Evolutionary conservation across 2,113 vertebrate genomes (phyloP).

Genomic region (Tapirus terrestris): DNA sequence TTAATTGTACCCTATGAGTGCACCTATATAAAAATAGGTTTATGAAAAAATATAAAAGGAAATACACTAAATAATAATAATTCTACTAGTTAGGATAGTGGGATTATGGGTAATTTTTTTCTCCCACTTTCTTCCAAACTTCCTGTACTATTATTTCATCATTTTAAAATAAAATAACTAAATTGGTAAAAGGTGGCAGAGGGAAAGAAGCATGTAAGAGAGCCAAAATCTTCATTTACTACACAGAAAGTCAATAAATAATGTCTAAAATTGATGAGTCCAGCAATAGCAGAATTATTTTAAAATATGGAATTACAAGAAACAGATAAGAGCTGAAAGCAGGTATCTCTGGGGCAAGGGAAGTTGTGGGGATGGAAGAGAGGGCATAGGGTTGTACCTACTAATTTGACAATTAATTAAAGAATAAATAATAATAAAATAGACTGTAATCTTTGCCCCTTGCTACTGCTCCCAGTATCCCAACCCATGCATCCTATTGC

Average conservation of each 20-base stretch:
- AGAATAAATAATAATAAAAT: neutral
- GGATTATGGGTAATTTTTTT: neutral
- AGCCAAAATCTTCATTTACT: constrained; percentile 1
- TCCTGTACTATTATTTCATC: neutral
- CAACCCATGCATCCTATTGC: neutral
- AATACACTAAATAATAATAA: neutral
- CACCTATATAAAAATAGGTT: neutral
- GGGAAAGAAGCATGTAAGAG: neutral
- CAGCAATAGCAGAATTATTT: neutral
- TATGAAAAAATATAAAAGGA: neutral
- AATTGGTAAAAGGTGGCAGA: neutral
- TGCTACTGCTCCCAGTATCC: neutral
- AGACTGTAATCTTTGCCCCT: neutral
- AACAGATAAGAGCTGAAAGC: neutral
- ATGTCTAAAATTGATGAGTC: neutral
- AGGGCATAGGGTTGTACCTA: neutral
- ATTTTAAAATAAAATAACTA: constrained; percentile 8
- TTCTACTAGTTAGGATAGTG: neutral
- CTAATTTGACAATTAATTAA: neutral
- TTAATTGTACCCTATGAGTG: neutral
- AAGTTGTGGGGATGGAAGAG: neutral
- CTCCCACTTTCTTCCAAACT: neutral
- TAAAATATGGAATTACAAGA: neutral
- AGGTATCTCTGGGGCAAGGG: neutral
- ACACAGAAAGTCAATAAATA: neutral